These are phyloP conservation scores for Leptinotarsa haldemani DNA, from an alignment of 2,888 invertebrate species.

Conservation along the genomic window DNA sequence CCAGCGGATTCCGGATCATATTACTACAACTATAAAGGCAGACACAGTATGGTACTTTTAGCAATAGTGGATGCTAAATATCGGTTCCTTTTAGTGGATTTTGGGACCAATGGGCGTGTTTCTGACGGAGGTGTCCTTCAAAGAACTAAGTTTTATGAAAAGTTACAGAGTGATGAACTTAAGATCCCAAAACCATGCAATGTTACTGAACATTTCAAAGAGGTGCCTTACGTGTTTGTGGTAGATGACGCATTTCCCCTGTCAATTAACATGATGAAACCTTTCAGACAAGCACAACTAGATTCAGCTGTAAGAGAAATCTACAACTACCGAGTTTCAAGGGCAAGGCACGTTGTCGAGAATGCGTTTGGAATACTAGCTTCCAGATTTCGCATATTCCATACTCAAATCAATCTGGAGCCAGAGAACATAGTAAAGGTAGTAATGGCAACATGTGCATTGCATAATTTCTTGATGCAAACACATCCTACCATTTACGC, in stretches of 20 bases:
- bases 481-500: neutral
- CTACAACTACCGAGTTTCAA: conserved; percentile 31
- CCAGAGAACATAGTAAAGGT: conserved; percentile 18
- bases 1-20: conserved; percentile 44
- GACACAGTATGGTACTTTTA: conserved; percentile 21
- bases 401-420: conserved; percentile 28
- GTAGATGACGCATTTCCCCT: conserved; percentile 27
- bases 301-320: conserved; percentile 26
- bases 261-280: conserved; percentile 24
- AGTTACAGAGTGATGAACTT: conserved; percentile 29
- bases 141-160: conserved; percentile 43
- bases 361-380: conserved; percentile 31
- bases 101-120: conserved; percentile 50
- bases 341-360: conserved; percentile 6
- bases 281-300: conserved; percentile 29
- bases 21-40: conserved; percentile 16
- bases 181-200: neutral
- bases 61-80: conserved; percentile 25
- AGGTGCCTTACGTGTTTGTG: conserved; percentile 27
- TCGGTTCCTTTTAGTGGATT: conserved; percentile 47
- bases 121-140: conserved; percentile 50
- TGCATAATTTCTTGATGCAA: conserved; percentile 28
- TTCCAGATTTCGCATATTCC: conserved; percentile 30
- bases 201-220: conserved; percentile 4
- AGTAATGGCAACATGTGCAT: conserved; percentile 27